Evolutionary conservation across 2,888 invertebrate genomes (phyloP), one percentile per base, ranked within the genome.

Genomic region (Hemaris fuciformis): DNA sequence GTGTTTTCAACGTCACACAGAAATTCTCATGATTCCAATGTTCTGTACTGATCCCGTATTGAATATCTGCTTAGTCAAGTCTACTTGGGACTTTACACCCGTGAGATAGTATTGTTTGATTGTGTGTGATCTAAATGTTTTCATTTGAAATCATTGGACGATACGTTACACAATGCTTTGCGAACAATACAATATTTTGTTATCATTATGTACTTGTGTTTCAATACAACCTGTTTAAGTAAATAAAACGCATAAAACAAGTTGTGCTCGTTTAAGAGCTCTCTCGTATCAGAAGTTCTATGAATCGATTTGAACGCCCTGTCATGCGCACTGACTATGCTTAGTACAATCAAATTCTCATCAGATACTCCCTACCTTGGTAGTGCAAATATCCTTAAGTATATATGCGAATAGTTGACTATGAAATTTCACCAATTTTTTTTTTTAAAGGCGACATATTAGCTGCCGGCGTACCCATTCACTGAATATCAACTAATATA

Each of bases 51-150:
- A 38, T 38, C n/a, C 38, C 38, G 38, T 3, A 3, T 38, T n/a
- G 38, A 38, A 38, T 38, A 38, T 38, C 38, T n/a, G 38, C 38
- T n/a, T 4, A 38, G 3, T 38, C 38, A 38, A 5, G n/a, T 38
- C 38, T n/a, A 20, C 8, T 20, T 20, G 43, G 20, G 20, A 43
- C 18, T 43, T 20, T 43, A 43, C 43, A n/a, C 38, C n/a, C 20
- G 20, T 43, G 43, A n/a, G 20, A 41, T 56, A 27, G 20, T n/a
- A 10, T 59, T 62, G 45, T 45, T 48, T 59, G 59, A 62, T 20
- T 43, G 18, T 20, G 43, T 43, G 43, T 20, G 43, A 43, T 20
- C 18, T 43, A 38, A 38, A 38, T 38, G 38, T 13, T n/a, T 34
- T 38, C 10, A 18, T 43, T 43, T 43, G 3, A 10, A 43, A 18